A percentile compares a stretch with the other conserved stretches of the same genome.
phyloP scores from a whole-genome alignment of 1,140 invertebrate genomes.

The Achatina immaculata region DNA sequence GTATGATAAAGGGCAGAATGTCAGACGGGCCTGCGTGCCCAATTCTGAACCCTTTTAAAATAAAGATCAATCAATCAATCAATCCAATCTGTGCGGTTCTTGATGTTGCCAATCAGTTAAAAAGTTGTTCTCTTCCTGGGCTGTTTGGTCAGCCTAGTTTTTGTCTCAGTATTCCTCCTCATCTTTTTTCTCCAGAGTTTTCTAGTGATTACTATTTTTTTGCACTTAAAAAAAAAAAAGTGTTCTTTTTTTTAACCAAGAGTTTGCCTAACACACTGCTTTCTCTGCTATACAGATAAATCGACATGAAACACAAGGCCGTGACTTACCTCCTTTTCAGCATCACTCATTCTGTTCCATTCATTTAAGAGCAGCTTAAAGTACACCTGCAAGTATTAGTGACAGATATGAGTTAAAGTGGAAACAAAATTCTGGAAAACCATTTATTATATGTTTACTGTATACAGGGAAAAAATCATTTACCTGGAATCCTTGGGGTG shows the following conservation, averaged over 20 bases:
- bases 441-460: not conserved
- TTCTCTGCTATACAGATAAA: not conserved
- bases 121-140: too few relatives aligned
- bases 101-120: too few relatives aligned
- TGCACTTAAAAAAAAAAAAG: too few relatives aligned
- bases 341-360: slow-evolving; percentile 8
- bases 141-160: too few relatives aligned
- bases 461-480: not conserved
- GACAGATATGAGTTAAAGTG: not conserved
- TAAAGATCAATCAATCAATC: too few relatives aligned
- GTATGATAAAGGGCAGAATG: too few relatives aligned
- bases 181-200: too few relatives aligned
- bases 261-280: not conserved
- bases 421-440: not conserved
- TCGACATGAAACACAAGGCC: not conserved
- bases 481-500: not conserved
- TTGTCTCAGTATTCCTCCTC: too few relatives aligned
- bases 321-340: slow-evolving; percentile 14
- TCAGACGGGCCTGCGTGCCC: too few relatives aligned
- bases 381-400: not conserved
- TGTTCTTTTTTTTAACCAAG: not conserved
- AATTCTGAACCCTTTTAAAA: too few relatives aligned
- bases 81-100: too few relatives aligned
- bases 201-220: too few relatives aligned
- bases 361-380: not conserved